Conservation (phyloP, 2,797 vertebrate species). For the Poliocrania exsul region DNA sequence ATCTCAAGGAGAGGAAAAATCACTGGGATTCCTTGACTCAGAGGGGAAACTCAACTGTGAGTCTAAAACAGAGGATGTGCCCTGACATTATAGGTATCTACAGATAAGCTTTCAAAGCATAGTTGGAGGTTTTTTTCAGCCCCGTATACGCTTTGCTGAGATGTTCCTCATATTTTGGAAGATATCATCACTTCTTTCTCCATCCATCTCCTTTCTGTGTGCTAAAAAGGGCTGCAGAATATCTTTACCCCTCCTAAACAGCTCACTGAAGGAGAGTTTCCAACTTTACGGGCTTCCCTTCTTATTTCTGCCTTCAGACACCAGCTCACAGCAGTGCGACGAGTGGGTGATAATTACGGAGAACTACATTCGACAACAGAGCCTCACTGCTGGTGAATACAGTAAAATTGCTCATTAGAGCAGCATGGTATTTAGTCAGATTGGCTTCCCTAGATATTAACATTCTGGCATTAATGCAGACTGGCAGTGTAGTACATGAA, state of each 20-base stretch:
- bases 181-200: not conserved
- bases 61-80: not conserved
- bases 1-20: not conserved
- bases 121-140: not conserved
- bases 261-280: not conserved
- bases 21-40: not conserved
- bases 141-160: not conserved
- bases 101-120: not conserved
- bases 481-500: not conserved
- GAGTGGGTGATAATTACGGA: slow-evolving; percentile 62
- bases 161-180: not conserved
- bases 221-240: not conserved
- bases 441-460: slow-evolving; percentile 50
- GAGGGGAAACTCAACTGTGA: not conserved
- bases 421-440: slow-evolving; percentile 54
- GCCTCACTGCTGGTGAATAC: slow-evolving; percentile 44
- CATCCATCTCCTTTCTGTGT: not conserved
- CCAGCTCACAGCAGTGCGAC: slow-evolving; percentile 12
- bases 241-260: not conserved
- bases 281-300: not conserved
- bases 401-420: slow-evolving; percentile 68
- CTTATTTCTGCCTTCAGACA: slow-evolving; percentile 42
- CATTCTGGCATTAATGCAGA: slow-evolving; percentile 26
- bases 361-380: slow-evolving; percentile 43
- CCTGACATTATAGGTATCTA: not conserved